phyloP scores from a whole-genome alignment of 2,888 invertebrate species.

The Pilophorus perplexus region DNA sequence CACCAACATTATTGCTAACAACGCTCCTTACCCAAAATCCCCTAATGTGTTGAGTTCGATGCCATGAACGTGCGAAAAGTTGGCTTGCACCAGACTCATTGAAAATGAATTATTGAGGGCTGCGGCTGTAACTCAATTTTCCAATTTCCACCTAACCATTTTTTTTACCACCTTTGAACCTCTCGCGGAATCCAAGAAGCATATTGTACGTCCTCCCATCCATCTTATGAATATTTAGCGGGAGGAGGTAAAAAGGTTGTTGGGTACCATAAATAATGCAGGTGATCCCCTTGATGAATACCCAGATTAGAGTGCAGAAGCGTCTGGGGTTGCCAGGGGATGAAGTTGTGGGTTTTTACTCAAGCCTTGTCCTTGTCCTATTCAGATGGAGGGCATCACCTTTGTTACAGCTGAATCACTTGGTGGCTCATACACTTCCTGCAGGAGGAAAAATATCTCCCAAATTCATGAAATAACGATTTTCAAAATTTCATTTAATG shows the following conservation, averaged over 20 bases:
- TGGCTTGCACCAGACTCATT: no score
- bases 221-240: constrained; percentile 22
- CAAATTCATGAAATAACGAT: not conserved
- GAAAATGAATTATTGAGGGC: not conserved
- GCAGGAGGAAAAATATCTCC: not conserved
- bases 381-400: not conserved
- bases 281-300: constrained; percentile 31
- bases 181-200: constrained; percentile 1
- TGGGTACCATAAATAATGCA: constrained; percentile 28
- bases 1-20: no score
- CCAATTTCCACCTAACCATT: not conserved
- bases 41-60: no score
- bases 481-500: no score
- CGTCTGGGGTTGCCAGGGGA: constrained; percentile 12
- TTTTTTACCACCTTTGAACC: constrained; percentile 16
- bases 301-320: constrained; percentile 27
- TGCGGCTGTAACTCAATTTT: constrained; percentile 7
- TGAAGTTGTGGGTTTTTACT: not conserved
- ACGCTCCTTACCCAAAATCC: no score
- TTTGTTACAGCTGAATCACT: constrained; percentile 3
- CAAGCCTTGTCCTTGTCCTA: not conserved
- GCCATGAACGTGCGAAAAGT: no score
- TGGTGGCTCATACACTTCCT: not conserved
- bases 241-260: constrained; percentile 10
- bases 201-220: not conserved